Percentiles rank a stretch among this genome's conserved stretches.
These are phyloP conservation scores for Hypocryptadius cinnamomeus DNA, from an alignment of 2,113 vertebrate species.

Conservation along the genomic window DNA sequence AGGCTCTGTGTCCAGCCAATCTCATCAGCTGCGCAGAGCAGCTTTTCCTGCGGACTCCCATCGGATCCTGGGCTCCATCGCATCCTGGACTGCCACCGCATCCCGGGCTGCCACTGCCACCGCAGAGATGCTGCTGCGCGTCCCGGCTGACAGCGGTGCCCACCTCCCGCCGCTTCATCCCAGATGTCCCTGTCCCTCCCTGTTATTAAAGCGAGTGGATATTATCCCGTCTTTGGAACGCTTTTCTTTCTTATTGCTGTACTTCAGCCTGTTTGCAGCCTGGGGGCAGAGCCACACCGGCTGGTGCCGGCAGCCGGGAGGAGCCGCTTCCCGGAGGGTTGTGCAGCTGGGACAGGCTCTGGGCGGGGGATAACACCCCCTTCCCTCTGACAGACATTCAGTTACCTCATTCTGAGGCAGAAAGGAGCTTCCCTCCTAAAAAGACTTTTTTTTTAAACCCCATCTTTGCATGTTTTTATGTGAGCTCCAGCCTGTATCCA, in stretches of 20 bases:
- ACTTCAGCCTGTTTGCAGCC: conserved; percentile 9
- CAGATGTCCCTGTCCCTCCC: background rate
- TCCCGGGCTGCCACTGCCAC: background rate
- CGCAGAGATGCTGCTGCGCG: background rate
- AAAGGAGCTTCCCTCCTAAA: background rate
- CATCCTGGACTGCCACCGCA: background rate
- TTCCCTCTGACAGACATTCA: background rate
- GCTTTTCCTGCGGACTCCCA: background rate
- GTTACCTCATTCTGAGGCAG: background rate
- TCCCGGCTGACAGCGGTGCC: background rate
- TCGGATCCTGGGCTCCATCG: too few relatives aligned
- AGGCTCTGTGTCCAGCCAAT: background rate
- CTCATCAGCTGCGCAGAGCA: background rate
- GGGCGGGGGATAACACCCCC: background rate
- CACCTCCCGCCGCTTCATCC: background rate
- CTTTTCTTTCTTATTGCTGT: background rate
- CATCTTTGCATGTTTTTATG: background rate
- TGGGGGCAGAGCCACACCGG: conserved; percentile 34
- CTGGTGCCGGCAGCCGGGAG: background rate
- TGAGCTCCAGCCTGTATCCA: background rate
- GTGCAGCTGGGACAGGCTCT: background rate
- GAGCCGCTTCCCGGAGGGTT: background rate
- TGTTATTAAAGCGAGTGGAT: background rate
- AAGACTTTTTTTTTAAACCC: background rate
- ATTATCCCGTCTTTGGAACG: background rate